Evolutionary conservation across 2,888 invertebrate species (phyloP), one percentile per base, ranked within the genome.

Genomic region (Cataglyphis livida): DNA sequence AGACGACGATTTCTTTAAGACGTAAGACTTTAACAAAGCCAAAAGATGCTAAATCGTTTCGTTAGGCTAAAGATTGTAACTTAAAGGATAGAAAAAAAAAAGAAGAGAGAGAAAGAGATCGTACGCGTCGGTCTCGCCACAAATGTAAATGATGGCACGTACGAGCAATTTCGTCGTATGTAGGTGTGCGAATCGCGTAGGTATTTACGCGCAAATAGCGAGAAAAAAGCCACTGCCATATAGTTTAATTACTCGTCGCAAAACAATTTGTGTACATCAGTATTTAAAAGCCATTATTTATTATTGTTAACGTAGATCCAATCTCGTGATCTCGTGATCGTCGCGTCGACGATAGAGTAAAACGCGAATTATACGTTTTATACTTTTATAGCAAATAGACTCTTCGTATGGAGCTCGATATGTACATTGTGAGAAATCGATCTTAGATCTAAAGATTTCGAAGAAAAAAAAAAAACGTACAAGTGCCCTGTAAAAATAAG

Each of bases 281-380:
- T 94, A 94, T 94, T 94, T 94, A 94, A 93, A 90, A 54, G 85
- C 90, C 92, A 93, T 91, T 93, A 92, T 93, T 94, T 94, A 94
- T 94, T 94, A 92, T 90, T 89, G 84, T 90, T 92, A 91, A 90
- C 86, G 83, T 93, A 90, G 91, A 83, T 81, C 88, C 79, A 86
- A 85, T 64, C 84, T 64, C 68, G 25, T 62, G 86, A 82, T 83
- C 78, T 86, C 83, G 84, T 44, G 62, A 76, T 64, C 65, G 57
- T 9, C 18, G 18, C 51, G 65, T 75, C 15, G 57, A 78, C 65
- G 57, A 25, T 57, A 78, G 28, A 85, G 78, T 70, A 73, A 87
- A 88, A 88, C 88, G 87, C 90, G 85, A 91, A 84, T 51, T 51
- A n/a, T 91, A 92, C 87, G 90, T 93, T 93, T 93, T 93, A 88